Evolutionary conservation across 2,888 invertebrate species (phyloP).

Genomic region (Drosophila hawaiiensis): DNA sequence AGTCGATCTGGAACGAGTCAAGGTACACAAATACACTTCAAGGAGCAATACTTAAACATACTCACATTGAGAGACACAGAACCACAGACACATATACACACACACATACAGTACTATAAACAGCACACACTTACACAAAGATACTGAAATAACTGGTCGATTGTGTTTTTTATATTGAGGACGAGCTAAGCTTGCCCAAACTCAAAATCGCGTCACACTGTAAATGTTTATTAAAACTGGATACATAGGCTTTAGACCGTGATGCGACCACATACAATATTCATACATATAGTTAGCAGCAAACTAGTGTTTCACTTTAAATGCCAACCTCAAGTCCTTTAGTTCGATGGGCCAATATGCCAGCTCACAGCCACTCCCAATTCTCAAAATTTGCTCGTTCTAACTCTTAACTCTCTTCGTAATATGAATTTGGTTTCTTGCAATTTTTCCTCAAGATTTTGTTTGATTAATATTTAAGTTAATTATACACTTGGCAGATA

Average conservation of each 20-base stretch:
- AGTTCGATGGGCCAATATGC: constrained; percentile 17
- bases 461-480: constrained; percentile 32
- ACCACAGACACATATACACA: constrained; percentile 31
- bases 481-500: constrained; percentile 28
- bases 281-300: constrained; percentile 21
- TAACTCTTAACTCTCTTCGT: constrained; percentile 56
- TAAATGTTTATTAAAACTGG: constrained; percentile 13
- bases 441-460: constrained; percentile 39
- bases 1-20: constrained; percentile 99
- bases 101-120: constrained; percentile 40
- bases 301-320: constrained; percentile 33
- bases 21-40: constrained; percentile 89
- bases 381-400: constrained; percentile 60
- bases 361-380: constrained; percentile 32
- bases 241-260: constrained; percentile 15
- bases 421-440: constrained; percentile 46
- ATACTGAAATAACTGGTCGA: constrained; percentile 43
- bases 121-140: constrained; percentile 44
- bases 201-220: constrained; percentile 31
- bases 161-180: constrained; percentile 9
- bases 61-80: constrained; percentile 25
- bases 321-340: constrained; percentile 34
- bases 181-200: constrained; percentile 4
- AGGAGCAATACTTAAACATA: constrained; percentile 28
- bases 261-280: constrained; percentile 6